Evolutionary conservation across 2,113 vertebrate genomes (phyloP).

Genomic region (Chionodraco myersi): DNA sequence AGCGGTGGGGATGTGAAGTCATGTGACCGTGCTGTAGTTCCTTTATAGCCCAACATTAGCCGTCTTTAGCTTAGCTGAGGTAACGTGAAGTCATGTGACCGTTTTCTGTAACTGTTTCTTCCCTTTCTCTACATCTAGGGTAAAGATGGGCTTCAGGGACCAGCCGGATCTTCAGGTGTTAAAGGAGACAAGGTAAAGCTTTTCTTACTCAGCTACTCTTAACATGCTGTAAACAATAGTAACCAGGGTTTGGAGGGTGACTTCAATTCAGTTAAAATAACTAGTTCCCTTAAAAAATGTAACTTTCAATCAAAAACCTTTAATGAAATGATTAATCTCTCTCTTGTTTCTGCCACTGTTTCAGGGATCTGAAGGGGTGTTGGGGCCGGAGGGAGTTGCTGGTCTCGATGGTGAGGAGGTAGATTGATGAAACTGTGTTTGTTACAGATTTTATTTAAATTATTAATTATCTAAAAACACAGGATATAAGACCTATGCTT

Average conservation of each 20-base stretch:
- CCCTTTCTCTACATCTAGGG: constrained; percentile 66
- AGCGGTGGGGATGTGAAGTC: no score
- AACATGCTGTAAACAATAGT: neutral
- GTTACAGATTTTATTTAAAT: constrained; percentile 44
- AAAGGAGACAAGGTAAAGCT: constrained; percentile 78
- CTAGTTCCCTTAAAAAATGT: no score
- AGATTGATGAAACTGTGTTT: constrained; percentile 78
- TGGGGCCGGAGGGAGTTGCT: constrained; percentile 73
- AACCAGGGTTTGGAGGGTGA: no score
- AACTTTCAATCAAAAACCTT: no score
- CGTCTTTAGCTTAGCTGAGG: no score
- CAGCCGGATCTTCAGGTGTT: constrained; percentile 61
- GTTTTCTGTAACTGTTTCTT: neutral
- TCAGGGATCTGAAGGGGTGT: constrained; percentile 76
- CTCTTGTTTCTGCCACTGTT: neutral
- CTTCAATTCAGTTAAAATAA: no score
- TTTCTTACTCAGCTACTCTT: no score
- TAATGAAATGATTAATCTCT: no score
- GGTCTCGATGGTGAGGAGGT: constrained; percentile 88
- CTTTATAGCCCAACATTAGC: no score
- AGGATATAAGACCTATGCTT: neutral
- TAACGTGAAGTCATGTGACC: no score
- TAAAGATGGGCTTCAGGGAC: constrained; percentile 79
- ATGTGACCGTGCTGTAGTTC: no score
- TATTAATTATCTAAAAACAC: neutral